These are phyloP conservation scores for Coranthus polyacanthus DNA, from an alignment of 2,797 vertebrate genomes.

Conservation along the genomic window DNA sequence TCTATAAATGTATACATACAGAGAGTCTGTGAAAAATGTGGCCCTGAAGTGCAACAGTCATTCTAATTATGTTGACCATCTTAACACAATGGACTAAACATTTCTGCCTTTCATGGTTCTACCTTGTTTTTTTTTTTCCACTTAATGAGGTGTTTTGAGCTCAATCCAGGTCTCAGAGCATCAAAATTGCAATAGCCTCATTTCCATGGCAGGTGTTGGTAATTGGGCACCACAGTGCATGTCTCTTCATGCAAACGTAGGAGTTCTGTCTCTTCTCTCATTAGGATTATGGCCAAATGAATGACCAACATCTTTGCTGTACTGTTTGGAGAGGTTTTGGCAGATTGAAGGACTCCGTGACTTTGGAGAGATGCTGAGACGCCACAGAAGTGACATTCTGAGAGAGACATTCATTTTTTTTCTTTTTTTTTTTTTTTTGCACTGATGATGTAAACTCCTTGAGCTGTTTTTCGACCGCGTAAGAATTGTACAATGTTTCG, in stretches of 20 bases:
- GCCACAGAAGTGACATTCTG: slow-evolving; percentile 19
- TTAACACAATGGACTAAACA: slow-evolving; percentile 8
- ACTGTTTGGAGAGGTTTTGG: slow-evolving; percentile 2
- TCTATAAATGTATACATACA: too few species aligned
- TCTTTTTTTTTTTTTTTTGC: slow-evolving; percentile 21
- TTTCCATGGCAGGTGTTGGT: slow-evolving; percentile 44
- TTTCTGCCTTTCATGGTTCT: slow-evolving; percentile 17
- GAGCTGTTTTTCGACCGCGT: slow-evolving; percentile 29
- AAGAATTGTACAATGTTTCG: slow-evolving; percentile 44
- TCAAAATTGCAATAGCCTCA: slow-evolving; percentile 35
- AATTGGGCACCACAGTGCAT: slow-evolving; percentile 25
- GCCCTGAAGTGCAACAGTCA: too few species aligned
- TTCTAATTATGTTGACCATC: background rate
- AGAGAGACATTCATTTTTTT: background rate
- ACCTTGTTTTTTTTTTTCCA: slow-evolving; percentile 19
- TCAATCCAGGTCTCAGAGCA: slow-evolving; percentile 24
- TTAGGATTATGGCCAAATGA: slow-evolving; percentile 21
- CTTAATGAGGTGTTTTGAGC: slow-evolving; percentile 54
- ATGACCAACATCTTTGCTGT: slow-evolving; percentile 8
- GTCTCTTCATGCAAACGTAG: slow-evolving; percentile 13
- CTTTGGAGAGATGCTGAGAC: slow-evolving; percentile 12
- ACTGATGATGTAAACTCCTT: slow-evolving; percentile 47
- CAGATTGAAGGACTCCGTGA: slow-evolving; percentile 12
- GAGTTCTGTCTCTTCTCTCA: slow-evolving; percentile 10
- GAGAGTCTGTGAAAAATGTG: too few species aligned